These are phyloP conservation scores for Drosophila ficusphila DNA, from an alignment of 1,140 invertebrate genomes.

Conservation along the genomic window DNA sequence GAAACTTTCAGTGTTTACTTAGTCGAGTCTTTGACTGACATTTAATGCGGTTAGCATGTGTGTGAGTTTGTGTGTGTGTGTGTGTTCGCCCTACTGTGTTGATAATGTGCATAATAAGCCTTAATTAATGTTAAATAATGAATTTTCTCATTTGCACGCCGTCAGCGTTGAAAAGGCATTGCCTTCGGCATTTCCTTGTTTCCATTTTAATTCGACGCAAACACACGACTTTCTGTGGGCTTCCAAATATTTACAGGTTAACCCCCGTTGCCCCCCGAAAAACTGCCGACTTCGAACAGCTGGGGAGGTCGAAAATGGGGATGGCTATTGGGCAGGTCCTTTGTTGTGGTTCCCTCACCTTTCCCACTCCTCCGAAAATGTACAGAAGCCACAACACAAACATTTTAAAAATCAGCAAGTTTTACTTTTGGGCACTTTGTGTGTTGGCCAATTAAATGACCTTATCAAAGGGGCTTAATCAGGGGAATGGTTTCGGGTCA, in stretches of 20 bases:
- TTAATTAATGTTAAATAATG: constrained; percentile 83
- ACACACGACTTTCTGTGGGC: constrained; percentile 45
- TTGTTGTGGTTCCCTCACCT: constrained; percentile 62
- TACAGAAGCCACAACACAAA: constrained; percentile 47
- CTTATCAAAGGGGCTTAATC: constrained; percentile 41
- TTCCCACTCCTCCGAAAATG: constrained; percentile 30
- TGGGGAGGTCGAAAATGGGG: background rate
- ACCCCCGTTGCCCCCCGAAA: background rate
- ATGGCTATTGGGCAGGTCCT: constrained; percentile 11
- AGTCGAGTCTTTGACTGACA: constrained; percentile 62
- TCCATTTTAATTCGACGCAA: constrained; percentile 36
- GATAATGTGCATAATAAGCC: constrained; percentile 83
- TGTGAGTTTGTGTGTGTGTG: background rate
- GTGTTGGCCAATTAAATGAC: constrained; percentile 36
- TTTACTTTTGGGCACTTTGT: constrained; percentile 41
- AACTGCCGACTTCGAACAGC: background rate
- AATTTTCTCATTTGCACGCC: constrained; percentile 81
- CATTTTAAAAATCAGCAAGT: constrained; percentile 58
- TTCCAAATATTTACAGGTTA: constrained; percentile 61
- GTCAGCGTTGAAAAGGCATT: constrained; percentile 62
- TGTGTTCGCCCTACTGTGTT: constrained; percentile 56
- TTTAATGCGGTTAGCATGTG: constrained; percentile 67
- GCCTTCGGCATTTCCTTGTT: constrained; percentile 25
- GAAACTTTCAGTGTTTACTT: constrained; percentile 37
- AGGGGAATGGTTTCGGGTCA: background rate